These are phyloP conservation scores for Tinea trinotella DNA, from an alignment of 2,888 invertebrate genomes.

Conservation along the genomic window DNA sequence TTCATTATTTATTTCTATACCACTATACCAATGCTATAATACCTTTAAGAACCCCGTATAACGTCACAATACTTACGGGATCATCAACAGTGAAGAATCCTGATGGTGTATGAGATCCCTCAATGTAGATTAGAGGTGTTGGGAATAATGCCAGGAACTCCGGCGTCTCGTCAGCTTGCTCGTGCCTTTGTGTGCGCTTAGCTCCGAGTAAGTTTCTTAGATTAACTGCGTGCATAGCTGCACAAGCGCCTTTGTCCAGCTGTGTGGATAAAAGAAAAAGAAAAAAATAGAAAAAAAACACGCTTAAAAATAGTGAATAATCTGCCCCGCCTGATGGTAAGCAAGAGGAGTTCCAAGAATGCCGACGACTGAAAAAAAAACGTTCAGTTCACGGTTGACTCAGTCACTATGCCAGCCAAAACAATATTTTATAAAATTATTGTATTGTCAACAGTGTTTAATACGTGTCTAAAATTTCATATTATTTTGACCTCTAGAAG, in stretches of 20 bases:
- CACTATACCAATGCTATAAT: too few species aligned
- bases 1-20: background rate
- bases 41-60: too few species aligned
- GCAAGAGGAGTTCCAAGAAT: too few species aligned
- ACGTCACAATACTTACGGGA: conserved; percentile 65
- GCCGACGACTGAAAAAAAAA: too few species aligned
- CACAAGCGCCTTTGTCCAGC: conserved; percentile 95
- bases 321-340: too few species aligned
- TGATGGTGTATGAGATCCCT: conserved; percentile 97
- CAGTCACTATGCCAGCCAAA: too few species aligned
- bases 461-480: too few species aligned
- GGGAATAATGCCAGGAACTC: conserved; percentile 96
- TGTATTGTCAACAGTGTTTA: too few species aligned
- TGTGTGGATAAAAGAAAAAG: conserved; percentile 39
- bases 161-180: conserved; percentile 96
- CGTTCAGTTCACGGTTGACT: too few species aligned
- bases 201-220: conserved; percentile 96
- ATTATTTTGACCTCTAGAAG: too few species aligned
- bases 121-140: conserved; percentile 92
- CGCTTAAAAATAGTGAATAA: background rate
- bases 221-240: conserved; percentile 99
- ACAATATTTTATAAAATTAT: too few species aligned
- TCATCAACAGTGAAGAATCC: conserved; percentile 98
- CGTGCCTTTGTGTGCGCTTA: conserved; percentile 94
- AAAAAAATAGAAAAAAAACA: background rate